A percentile compares a stretch with the other conserved stretches of the same genome.
Conservation (phyloP, 2,113 vertebrate genomes). For the Erythrolamprus reginae region DNA sequence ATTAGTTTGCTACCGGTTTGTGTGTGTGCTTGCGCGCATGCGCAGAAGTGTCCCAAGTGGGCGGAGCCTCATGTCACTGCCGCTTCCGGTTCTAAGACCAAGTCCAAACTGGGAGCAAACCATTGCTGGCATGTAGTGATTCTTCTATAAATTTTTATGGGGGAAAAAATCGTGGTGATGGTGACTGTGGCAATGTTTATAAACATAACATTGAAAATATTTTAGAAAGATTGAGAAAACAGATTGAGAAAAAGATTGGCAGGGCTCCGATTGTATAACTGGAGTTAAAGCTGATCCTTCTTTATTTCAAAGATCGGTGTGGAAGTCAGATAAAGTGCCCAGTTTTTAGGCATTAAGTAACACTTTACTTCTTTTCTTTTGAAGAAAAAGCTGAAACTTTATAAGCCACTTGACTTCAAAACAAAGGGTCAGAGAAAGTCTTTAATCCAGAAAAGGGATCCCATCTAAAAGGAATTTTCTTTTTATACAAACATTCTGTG, state of each 20-base stretch:
- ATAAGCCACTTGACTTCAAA: not conserved
- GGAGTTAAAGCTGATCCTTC: not conserved
- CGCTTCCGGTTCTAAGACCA: no score
- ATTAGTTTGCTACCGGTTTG: no score
- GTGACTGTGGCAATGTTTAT: not conserved
- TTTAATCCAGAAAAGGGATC: not conserved
- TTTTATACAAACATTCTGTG: not conserved
- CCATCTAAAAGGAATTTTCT: not conserved
- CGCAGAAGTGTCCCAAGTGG: no score
- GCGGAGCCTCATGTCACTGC: no score
- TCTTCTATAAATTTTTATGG: not conserved
- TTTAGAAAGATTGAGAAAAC: not conserved
- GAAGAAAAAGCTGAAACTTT: not conserved
- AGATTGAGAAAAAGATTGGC: not conserved
- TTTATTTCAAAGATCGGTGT: not conserved
- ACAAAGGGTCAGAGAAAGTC: not conserved
- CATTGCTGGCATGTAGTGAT: not conserved
- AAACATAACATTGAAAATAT: not conserved
- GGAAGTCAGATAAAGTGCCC: not conserved
- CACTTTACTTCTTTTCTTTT: not conserved
- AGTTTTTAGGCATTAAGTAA: not conserved
- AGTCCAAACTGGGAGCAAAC: no score
- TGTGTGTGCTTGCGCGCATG: no score
- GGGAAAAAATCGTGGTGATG: not conserved
- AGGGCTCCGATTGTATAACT: not conserved